Evolutionary conservation across 1,140 invertebrate species (phyloP), one percentile per base, ranked within the genome.

Genomic region (Drosophila murphyi): DNA sequence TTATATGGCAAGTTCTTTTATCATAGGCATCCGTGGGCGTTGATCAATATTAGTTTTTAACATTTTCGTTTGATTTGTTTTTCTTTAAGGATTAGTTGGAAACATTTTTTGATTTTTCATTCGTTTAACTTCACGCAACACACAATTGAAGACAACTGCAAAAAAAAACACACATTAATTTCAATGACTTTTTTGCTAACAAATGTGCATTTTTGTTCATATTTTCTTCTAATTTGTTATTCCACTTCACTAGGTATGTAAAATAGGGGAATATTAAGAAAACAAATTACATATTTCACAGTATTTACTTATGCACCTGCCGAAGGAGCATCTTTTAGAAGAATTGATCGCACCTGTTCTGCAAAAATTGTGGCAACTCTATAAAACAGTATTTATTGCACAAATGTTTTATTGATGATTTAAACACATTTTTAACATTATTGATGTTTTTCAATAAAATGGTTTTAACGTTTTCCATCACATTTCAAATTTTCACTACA

Each of bases 111-210:
- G n/a, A 39, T 47, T 55, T 50, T 32, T 10, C 28, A 52, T 54
- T 47, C 28, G 32, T 59, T 37, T 39, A 52, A 67, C 32, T 47
- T 60, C 12, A 45, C 31, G 41, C 28, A 52, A 57, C 60, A 71
- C 57, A 70, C 64, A 68, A 55, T 35, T 59, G 5, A 55, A 48
- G 56, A 5, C 5, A 68, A 61, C 71, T 73, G 51, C 2, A 61
- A 69, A 29, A 12, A 35, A 35, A 39, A 7, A 34, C n/a, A 47
- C 7, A 37, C 2, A 29, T 34, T 43, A 43, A 2, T 61, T 10
- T 34, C 6, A 32, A 31, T 29, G 7, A 29, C 10, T 35, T 47
- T n/a, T n/a, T 6, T 29, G 20, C 20, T 20, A 1, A 20, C 20
- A 20, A 20, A 20, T 20, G 20, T 20, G 20, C 1, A 20, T 20